A percentile compares a stretch with the other conserved stretches of the same genome.
phyloP scores from a whole-genome alignment of 2,888 invertebrate species.

The Bombylius discolor region DNA sequence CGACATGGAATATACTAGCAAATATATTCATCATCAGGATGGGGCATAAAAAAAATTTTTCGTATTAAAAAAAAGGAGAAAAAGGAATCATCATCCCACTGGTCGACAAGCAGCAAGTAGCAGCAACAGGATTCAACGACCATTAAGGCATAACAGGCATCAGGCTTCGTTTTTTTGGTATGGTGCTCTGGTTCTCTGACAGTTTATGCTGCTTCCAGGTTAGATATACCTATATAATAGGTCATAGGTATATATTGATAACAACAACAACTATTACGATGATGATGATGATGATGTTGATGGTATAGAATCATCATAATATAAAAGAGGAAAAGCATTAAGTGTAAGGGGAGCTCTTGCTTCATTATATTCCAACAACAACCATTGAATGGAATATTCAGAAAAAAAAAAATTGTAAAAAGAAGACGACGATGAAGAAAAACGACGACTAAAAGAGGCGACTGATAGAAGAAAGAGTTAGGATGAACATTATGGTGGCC shows the following conservation, averaged over 20 bases:
- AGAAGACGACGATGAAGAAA: slow-evolving; percentile 7
- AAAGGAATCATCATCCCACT: slow-evolving; percentile 5
- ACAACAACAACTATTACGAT: too few species aligned
- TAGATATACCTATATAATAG: too few species aligned
- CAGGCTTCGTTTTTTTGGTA: slow-evolving; percentile 5
- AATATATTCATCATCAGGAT: slow-evolving; percentile 9
- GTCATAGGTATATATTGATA: too few species aligned
- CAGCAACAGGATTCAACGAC: slow-evolving; percentile 4
- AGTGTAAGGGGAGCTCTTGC: not conserved
- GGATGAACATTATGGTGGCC: slow-evolving; percentile 4
- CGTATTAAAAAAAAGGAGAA: slow-evolving; percentile 1
- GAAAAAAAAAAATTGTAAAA: slow-evolving; percentile 4
- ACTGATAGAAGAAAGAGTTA: slow-evolving; percentile 6
- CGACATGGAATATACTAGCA: slow-evolving; percentile 2
- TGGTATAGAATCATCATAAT: slow-evolving; percentile 2
- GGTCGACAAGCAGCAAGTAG: not conserved
- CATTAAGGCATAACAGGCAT: not conserved
- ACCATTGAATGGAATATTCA: not conserved
- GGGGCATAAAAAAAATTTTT: slow-evolving; percentile 8
- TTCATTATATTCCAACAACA: not conserved
- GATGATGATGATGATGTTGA: slow-evolving; percentile 1
- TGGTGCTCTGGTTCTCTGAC: not conserved
- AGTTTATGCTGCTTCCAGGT: not conserved
- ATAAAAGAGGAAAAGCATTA: not conserved
- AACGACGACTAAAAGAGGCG: slow-evolving; percentile 3